These are phyloP conservation scores for Reticulitermes speratus DNA, from an alignment of 1,140 invertebrate species.

Conservation along the genomic window DNA sequence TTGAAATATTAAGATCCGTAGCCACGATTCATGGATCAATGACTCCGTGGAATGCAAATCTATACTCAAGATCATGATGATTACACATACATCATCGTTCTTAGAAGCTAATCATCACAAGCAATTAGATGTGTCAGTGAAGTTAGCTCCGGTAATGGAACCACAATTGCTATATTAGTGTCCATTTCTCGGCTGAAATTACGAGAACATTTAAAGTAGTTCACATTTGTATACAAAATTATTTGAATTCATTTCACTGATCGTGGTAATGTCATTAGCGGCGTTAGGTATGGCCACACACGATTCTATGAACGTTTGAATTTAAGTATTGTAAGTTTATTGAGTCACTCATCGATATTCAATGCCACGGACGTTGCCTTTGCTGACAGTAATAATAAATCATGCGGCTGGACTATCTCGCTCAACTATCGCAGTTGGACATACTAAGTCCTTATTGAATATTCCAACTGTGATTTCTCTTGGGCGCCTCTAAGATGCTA, in stretches of 20 bases:
- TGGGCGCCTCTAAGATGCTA: not conserved
- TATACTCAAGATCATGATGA: not conserved
- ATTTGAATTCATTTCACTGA: constrained; percentile 7
- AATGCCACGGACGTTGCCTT: not conserved
- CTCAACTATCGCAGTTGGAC: not conserved
- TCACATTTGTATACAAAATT: constrained; percentile 13
- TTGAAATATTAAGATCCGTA: too few relatives aligned
- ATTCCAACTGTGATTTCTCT: constrained; percentile 16
- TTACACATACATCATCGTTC: not conserved
- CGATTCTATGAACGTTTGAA: not conserved
- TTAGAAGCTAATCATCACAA: not conserved
- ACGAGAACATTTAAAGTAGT: not conserved
- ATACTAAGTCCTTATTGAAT: constrained; percentile 17
- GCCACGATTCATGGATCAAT: not conserved
- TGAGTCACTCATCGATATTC: constrained; percentile 10
- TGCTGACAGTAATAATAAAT: constrained; percentile 15
- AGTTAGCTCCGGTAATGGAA: not conserved
- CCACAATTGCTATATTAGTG: not conserved
- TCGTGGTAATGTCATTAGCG: constrained; percentile 15
- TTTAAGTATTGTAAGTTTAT: not conserved
- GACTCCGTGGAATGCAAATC: not conserved
- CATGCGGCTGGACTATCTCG: not conserved
- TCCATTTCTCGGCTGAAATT: not conserved
- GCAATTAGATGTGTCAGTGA: not conserved
- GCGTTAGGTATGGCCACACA: not conserved